Evolutionary conservation across 2,888 invertebrate genomes (phyloP).

Genomic region (Epinotia brunnichana): DNA sequence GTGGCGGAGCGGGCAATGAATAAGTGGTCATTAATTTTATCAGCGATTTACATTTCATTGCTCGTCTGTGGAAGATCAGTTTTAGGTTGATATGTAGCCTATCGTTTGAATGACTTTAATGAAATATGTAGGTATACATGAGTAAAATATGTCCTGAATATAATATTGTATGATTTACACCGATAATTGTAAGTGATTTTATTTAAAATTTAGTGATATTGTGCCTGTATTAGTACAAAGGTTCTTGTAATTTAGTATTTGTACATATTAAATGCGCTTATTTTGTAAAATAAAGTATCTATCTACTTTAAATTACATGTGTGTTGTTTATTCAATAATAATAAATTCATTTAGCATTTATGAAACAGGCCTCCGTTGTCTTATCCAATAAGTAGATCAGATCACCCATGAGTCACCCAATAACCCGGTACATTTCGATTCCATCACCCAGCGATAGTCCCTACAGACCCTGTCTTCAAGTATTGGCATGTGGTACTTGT

Average conservation of each 20-base stretch:
- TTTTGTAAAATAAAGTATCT: conserved; percentile 35
- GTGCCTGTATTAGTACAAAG: conserved; percentile 51
- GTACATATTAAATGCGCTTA: conserved; percentile 36
- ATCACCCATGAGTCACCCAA: too few relatives aligned
- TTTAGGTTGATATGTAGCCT: background rate
- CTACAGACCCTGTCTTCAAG: too few relatives aligned
- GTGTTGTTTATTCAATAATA: background rate
- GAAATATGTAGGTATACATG: background rate
- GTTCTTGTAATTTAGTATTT: conserved; percentile 41
- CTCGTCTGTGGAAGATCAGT: background rate
- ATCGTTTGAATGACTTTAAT: background rate
- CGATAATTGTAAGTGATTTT: background rate
- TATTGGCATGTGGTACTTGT: too few relatives aligned
- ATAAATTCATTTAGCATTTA: too few relatives aligned
- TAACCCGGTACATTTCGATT: too few relatives aligned
- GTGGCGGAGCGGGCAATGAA: too few relatives aligned
- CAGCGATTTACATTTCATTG: background rate
- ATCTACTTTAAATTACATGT: background rate
- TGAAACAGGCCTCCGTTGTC: too few relatives aligned
- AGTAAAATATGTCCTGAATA: background rate
- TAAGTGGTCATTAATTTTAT: background rate
- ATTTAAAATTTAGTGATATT: conserved; percentile 28
- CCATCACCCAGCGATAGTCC: too few relatives aligned
- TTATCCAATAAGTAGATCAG: too few relatives aligned
- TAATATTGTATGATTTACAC: background rate